These are phyloP conservation scores for Bubo blakistoni DNA, from an alignment of 2,113 vertebrate species.

Conservation along the genomic window DNA sequence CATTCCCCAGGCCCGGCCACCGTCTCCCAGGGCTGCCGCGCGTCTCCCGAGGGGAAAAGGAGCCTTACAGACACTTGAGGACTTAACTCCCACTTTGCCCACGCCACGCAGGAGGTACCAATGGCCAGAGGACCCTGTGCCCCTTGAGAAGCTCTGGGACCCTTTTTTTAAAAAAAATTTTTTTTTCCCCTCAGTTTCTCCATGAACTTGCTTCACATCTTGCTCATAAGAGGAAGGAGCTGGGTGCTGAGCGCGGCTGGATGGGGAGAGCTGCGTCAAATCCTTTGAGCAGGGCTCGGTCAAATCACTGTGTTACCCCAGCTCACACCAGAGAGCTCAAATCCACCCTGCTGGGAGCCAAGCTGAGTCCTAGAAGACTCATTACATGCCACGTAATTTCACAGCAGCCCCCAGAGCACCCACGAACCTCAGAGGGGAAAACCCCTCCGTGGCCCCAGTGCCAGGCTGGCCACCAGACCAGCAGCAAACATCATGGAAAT, in stretches of 20 bases:
- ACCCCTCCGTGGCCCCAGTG: fast-evolving
- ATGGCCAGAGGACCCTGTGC: fast-evolving
- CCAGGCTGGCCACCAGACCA: fast-evolving
- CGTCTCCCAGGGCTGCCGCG: constrained; percentile 15
- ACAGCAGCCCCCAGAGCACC: background rate
- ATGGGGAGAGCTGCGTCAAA: background rate
- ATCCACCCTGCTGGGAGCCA: fast-evolving
- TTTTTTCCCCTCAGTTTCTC: background rate
- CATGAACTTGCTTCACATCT: background rate
- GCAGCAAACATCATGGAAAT: fast-evolving
- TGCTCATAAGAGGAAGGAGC: background rate
- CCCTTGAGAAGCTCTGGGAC: background rate
- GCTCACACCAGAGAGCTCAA: background rate
- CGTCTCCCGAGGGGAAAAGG: background rate
- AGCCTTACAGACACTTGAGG: background rate
- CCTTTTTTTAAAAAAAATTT: no score
- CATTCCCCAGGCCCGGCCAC: background rate
- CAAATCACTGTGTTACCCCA: background rate
- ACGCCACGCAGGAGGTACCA: fast-evolving
- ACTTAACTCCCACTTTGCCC: background rate
- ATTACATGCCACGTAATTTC: fast-evolving
- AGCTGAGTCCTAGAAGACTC: background rate
- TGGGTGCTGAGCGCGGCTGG: fast-evolving
- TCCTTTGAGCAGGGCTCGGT: background rate
- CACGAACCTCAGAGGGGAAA: background rate